These are phyloP conservation scores for Garrulus glandarius DNA, from an alignment of 2,797 vertebrate genomes.

Conservation along the genomic window DNA sequence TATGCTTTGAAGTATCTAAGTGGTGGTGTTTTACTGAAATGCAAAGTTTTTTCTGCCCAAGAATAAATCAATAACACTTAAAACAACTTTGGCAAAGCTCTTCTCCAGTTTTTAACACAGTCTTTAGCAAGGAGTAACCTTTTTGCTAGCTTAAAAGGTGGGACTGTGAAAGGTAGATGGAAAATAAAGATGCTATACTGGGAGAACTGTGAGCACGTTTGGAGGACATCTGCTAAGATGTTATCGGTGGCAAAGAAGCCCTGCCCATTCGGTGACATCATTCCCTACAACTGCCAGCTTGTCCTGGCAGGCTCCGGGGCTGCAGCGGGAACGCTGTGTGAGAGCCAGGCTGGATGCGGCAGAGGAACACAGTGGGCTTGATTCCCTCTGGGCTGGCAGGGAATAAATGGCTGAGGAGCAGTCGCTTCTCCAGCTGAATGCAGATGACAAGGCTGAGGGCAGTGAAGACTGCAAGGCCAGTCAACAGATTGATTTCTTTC, in stretches of 20 bases:
- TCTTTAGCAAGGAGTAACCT: neutral
- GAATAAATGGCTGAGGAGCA: neutral
- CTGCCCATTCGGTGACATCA: slow-evolving; percentile 39
- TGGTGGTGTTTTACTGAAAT: neutral
- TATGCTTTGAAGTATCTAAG: neutral
- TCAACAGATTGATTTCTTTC: neutral
- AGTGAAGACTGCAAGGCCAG: neutral
- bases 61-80: neutral
- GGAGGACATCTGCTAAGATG: slow-evolving; percentile 31
- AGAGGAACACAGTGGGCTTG: neutral
- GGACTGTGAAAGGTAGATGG: neutral
- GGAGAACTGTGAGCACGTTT: neutral
- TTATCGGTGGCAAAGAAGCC: neutral
- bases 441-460: neutral
- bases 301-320: slow-evolving; percentile 46
- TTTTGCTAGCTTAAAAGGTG: neutral
- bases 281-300: slow-evolving; percentile 32
- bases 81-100: neutral
- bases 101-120: neutral
- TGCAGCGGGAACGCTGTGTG: neutral
- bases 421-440: neutral
- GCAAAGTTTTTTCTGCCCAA: neutral
- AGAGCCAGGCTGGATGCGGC: slow-evolving; percentile 29
- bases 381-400: neutral
- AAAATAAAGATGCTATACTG: neutral